Base-by-base conservation (phyloP, 2,113 vertebrate genomes). In the Meriones unguiculatus region DNA sequence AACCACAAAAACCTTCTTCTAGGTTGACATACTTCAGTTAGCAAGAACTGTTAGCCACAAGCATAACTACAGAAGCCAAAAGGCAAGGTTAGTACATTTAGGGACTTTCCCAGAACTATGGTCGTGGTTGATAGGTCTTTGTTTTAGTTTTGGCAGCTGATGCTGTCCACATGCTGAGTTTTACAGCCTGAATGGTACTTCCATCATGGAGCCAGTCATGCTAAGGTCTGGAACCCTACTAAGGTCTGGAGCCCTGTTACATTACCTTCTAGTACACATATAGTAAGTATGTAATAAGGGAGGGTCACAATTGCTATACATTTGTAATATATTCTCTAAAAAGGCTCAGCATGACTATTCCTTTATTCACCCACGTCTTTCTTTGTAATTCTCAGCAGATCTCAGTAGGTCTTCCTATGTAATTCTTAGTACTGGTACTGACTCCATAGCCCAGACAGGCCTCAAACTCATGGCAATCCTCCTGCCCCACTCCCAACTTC, bases 321-420 rank as follows among this genome's bases (percentile, higher is more conserved):
- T 92, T n/a, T 77, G 41, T 69, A 80, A n/a, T 82, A 24, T 86
- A 46, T 46, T 46, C 46, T 46, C 46, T 77, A 32, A 35, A 57
- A 11, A n/a, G 22, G 15, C 35, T 38, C 18, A 76, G 17, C 2
- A 46, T 46, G 1, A 18, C 24, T 87, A 46, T 46, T 73, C 50
- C 11, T 90, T n/a, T 62, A 90, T 81, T 89, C 82, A 78, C 35
- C 90, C 52, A 59, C 54, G 69, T 64, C 41, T 81, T 90, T 57
- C 86, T 75, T 77, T 46, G 41, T 72, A 80, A 88, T 35, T 91
- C 38, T 84, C 54, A 91, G 77, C 70, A 94, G 72, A 41, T 69
- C 38, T 32, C 46, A 10, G 18, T 14, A 22, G 20, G 46, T 54
- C 65, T 54, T 70, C 11, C 28, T n/a, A 87, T 87, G 46, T 54